These are phyloP conservation scores for Zosterops hypoxanthus DNA, from an alignment of 2,113 vertebrate species.

Conservation along the genomic window DNA sequence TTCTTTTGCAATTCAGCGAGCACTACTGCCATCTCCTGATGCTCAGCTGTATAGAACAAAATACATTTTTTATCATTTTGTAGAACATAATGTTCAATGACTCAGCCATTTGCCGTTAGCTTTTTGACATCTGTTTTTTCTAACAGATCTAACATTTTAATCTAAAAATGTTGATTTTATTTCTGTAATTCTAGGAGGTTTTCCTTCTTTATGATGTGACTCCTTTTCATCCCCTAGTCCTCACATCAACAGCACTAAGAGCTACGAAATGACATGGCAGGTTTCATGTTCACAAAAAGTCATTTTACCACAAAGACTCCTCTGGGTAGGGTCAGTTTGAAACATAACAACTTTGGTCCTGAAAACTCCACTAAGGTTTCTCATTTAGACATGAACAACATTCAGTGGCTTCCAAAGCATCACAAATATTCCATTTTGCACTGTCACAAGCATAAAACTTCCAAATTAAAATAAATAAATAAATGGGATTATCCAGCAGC, in stretches of 20 bases:
- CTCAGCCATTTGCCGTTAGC: not conserved
- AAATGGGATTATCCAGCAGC: not conserved
- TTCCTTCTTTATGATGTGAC: not conserved
- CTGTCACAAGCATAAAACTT: not conserved
- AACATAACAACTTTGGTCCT: not conserved
- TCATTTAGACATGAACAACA: not conserved
- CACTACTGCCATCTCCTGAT: conserved; percentile 79
- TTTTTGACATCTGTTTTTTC: not conserved
- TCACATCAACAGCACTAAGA: not conserved
- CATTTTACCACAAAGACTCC: not conserved
- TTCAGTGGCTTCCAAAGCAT: not conserved
- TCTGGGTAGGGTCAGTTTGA: not conserved
- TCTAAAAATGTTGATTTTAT: not conserved
- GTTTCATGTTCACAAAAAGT: not conserved
- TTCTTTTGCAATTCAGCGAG: conserved; percentile 30
- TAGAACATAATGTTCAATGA: not conserved
- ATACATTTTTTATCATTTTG: not conserved
- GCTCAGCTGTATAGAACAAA: not conserved
- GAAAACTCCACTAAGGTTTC: not conserved
- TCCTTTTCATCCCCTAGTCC: not conserved
- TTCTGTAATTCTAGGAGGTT: not conserved
- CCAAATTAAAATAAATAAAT: not conserved
- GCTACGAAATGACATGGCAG: not conserved
- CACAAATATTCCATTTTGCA: not conserved
- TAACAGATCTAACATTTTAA: not conserved